Conservation (phyloP, 1,140 invertebrate species). For the Holcopasites calliopsidis region DNA sequence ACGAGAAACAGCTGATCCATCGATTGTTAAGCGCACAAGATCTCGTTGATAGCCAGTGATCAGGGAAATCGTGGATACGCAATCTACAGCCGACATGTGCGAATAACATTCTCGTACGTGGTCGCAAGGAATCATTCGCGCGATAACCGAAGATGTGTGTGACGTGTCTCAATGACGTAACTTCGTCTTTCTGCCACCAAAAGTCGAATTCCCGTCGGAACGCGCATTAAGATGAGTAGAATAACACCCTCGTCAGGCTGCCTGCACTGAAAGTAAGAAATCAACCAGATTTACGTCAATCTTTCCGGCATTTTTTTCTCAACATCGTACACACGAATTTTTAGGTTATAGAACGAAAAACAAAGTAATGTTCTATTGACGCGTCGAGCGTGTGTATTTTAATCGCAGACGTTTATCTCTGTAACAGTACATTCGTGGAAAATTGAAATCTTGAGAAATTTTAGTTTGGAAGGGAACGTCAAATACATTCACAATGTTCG, state of each 20-base stretch:
- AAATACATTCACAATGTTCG: too few relatives aligned
- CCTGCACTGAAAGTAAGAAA: conserved; percentile 23
- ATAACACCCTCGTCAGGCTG: conserved; percentile 5
- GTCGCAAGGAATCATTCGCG: conserved; percentile 1
- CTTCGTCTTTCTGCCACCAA: conserved; percentile 26
- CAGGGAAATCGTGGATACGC: background rate
- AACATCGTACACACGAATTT: background rate
- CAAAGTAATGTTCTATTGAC: too few relatives aligned
- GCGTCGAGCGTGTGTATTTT: too few relatives aligned
- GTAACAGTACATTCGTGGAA: too few relatives aligned
- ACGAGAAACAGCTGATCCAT: conserved; percentile 32
- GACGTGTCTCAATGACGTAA: conserved; percentile 49
- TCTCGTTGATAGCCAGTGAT: background rate
- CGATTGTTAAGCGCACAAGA: conserved; percentile 8
- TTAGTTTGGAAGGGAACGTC: too few relatives aligned
- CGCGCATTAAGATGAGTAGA: conserved; percentile 20
- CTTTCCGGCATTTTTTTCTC: background rate
- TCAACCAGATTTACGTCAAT: background rate
- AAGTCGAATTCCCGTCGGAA: background rate
- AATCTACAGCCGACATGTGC: background rate
- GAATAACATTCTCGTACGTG: background rate
- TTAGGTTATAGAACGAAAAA: conserved; percentile 21
- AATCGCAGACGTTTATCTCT: background rate
- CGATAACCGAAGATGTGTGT: conserved; percentile 38
- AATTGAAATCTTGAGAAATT: too few relatives aligned